A percentile compares a stretch with the other conserved stretches of the same genome.
These are phyloP conservation scores for Bombycilla garrulus DNA, from an alignment of 2,113 vertebrate genomes.

Conservation along the genomic window DNA sequence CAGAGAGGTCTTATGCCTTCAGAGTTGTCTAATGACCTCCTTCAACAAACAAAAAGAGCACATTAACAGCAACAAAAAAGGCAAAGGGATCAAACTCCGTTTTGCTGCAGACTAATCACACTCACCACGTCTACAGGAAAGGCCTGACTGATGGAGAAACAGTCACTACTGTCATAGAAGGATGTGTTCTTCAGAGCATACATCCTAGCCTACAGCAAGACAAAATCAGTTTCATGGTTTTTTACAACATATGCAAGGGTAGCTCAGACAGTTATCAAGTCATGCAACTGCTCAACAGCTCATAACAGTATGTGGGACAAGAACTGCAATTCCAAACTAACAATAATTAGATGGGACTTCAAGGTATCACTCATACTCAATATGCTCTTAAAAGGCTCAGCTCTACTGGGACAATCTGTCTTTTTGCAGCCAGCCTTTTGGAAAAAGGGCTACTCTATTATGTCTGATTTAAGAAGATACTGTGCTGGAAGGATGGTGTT, in stretches of 20 bases:
- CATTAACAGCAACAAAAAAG: not conserved
- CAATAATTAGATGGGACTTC: not conserved
- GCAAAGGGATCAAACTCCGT: not conserved
- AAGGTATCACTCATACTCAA: not conserved
- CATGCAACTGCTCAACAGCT: not conserved
- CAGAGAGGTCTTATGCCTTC: not conserved
- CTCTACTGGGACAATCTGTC: not conserved
- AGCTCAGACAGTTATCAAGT: not conserved
- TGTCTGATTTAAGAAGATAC: not conserved
- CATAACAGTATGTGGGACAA: not conserved
- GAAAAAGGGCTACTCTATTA: not conserved
- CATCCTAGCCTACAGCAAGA: not conserved
- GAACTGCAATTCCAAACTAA: not conserved
- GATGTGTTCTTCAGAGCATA: not conserved
- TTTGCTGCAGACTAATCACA: not conserved
- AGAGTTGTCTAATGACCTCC: not conserved
- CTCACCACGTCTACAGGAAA: not conserved
- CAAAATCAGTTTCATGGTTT: not conserved
- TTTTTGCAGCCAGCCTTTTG: not conserved
- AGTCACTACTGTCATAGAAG: not conserved
- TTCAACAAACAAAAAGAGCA: not conserved
- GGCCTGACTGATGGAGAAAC: not conserved
- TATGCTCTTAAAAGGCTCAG: not conserved
- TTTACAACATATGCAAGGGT: not conserved
- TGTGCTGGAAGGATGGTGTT: not conserved